A percentile compares a stretch with the other conserved stretches of the same genome.
Conservation (phyloP, 2,797 vertebrate genomes). For the Tiaroga cobitis region DNA sequence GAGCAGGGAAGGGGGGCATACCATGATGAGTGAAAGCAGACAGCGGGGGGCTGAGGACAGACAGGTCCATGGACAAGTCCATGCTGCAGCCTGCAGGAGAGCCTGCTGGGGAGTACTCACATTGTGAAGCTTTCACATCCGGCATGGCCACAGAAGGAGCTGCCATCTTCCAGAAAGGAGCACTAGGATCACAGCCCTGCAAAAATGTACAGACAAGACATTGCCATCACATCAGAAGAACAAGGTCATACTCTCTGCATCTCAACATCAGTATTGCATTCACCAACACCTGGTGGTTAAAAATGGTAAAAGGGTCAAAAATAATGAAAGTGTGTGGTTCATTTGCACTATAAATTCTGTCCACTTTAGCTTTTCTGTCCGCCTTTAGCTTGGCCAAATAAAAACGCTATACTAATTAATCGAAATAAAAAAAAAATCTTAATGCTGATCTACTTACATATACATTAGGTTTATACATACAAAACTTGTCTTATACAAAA, state of each 20-base stretch:
- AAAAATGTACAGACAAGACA: constrained; percentile 28
- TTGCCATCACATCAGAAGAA: constrained; percentile 21
- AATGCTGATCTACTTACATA: not conserved
- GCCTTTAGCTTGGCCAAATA: not conserved
- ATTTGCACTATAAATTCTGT: not conserved
- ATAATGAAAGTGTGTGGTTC: not conserved
- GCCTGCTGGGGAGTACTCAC: constrained; percentile 79
- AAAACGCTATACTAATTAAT: too few relatives aligned
- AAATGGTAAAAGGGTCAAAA: not conserved
- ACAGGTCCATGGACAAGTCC: constrained; percentile 79
- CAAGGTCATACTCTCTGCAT: not conserved
- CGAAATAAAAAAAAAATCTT: accelerated
- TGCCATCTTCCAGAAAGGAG: constrained; percentile 52
- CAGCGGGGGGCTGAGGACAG: constrained; percentile 71
- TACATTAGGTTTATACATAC: not conserved
- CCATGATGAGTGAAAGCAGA: constrained; percentile 73
- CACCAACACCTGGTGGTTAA: constrained; percentile 15
- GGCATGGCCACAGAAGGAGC: constrained; percentile 72
- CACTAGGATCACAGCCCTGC: constrained; percentile 57
- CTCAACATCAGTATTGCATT: constrained; percentile 36
- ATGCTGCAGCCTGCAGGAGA: constrained; percentile 76
- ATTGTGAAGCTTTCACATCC: constrained; percentile 79
- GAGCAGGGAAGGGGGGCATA: constrained; percentile 57
- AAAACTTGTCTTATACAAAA: too few relatives aligned
- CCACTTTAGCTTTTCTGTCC: not conserved